Percentiles rank a stretch among this genome's conserved stretches.
These are phyloP conservation scores for Cheilosia scutellata DNA, from an alignment of 2,888 invertebrate species.

Conservation along the genomic window DNA sequence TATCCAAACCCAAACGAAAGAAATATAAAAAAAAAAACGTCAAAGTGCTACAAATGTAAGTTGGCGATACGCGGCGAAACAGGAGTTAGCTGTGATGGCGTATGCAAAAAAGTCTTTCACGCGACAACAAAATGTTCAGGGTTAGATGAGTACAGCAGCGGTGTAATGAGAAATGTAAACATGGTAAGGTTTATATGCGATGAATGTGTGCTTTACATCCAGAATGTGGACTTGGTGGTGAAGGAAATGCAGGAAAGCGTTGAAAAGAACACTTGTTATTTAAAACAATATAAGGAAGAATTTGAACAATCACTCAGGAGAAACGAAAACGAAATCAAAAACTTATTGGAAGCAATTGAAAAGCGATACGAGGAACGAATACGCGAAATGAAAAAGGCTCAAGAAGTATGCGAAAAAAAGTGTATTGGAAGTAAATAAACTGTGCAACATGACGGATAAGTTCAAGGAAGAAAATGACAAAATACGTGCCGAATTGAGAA, in stretches of 20 bases:
- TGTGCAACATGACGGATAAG: no score
- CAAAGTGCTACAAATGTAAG: no score
- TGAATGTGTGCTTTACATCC: not conserved
- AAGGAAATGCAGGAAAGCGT: slow-evolving; percentile 7
- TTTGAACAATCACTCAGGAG: slow-evolving; percentile 7
- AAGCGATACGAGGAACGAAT: not conserved
- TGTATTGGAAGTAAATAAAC: no score
- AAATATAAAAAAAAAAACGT: no score
- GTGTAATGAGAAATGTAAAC: not conserved
- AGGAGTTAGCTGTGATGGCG: no score
- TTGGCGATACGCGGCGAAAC: no score
- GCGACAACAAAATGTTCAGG: not conserved
- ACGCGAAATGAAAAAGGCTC: no score
- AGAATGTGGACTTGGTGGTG: not conserved
- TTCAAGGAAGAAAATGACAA: no score
- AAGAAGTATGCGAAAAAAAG: no score
- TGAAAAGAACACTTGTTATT: not conserved
- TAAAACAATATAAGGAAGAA: not conserved
- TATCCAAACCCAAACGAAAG: no score
- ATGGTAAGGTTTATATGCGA: slow-evolving; percentile 9
- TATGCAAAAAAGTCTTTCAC: no score
- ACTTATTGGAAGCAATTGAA: not conserved
- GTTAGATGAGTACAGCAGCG: slow-evolving; percentile 1
- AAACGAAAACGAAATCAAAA: not conserved
- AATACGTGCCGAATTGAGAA: no score